A percentile compares a stretch with the other conserved stretches of the same genome.
Conservation (phyloP, 2,888 invertebrate species). For the Frankliniella fusca region DNA sequence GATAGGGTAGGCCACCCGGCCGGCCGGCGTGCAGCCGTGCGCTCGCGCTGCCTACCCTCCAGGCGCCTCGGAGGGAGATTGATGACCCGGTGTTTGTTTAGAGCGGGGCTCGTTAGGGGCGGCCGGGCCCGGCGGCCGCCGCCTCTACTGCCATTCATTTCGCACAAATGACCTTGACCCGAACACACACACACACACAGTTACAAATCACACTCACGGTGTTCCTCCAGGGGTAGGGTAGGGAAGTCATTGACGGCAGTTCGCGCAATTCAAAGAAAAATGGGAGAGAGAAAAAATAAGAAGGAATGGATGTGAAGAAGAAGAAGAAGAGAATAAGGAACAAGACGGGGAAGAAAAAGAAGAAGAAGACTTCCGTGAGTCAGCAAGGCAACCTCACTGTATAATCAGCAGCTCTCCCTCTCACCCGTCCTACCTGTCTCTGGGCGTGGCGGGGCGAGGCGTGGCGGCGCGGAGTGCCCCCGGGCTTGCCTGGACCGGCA, state of each 20-base stretch:
- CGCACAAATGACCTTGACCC: not conserved
- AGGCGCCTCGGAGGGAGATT: not conserved
- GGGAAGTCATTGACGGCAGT: too few relatives aligned
- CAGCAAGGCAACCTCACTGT: constrained; percentile 2
- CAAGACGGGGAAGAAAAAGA: not conserved
- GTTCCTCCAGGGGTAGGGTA: too few relatives aligned
- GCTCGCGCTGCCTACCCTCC: not conserved
- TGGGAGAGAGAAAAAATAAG: not conserved
- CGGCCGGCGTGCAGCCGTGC: not conserved
- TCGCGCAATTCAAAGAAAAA: too few relatives aligned
- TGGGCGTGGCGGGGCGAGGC: not conserved
- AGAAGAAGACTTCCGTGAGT: not conserved
- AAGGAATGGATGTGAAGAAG: not conserved
- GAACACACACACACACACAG: not conserved
- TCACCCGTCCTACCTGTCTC: constrained; percentile 5
- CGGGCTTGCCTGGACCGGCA: not conserved
- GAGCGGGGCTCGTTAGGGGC: not conserved
- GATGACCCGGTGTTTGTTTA: not conserved
- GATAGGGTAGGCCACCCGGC: not conserved
- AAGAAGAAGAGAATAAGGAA: not conserved
- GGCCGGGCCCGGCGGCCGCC: not conserved
- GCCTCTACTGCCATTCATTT: not conserved
- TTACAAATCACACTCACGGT: too few relatives aligned
- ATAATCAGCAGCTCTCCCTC: constrained; percentile 7
- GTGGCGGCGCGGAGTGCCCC: not conserved